Base-by-base conservation (phyloP, 30 jellyfish, hydroid and myxozoan genomes). In the Pelagia noctiluca region DNA sequence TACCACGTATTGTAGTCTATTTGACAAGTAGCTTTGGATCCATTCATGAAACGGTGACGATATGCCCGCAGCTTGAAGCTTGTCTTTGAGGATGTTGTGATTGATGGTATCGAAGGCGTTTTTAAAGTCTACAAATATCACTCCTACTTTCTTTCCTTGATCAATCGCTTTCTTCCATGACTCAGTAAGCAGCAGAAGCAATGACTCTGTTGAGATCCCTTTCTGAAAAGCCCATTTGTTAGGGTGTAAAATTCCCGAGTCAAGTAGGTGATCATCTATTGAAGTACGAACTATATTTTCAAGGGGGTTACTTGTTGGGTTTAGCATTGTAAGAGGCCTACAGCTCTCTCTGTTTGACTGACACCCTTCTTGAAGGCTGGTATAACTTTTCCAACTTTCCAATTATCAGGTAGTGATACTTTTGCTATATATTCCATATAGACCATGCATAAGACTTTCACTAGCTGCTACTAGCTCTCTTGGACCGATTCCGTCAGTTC, bases 51-150 rank as follows among this genome's bases (percentile, higher is more conserved):
- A 75, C 35, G 76, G 64, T 49, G 78, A 57, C 2, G 87, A 75
- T 75, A 75, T 50, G 52, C 79, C 76, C 29, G 76, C 61, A 7
- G 63, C 38, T 8, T 1, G 78, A 16, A 26, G 68, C 68, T 76
- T 76, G 1, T 64, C 67, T 35, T 76, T 76, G 42, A 54, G 26
- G 63, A 54, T 78, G 34, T 75, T 61, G 24, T 75, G 87, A 35
- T 75, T 75, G 3, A 75, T 49, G 30, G 75, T 75, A 38, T 52
- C 80, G 88, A 76, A 54, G 80, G 76, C 88, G 5, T 54, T 76
- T 32, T 76, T 50, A 34, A 75, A 75, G 76, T 50, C 76, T 21
- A 53, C 53, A 42, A 75, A 75, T 48, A 75, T 35, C 22, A 75
- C 87, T 38, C 87, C 78, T 12, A 75, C 79, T 50, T 53, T 75